Evolutionary conservation across 2,888 invertebrate species (phyloP).

Genomic region (Lymantria monacha): DNA sequence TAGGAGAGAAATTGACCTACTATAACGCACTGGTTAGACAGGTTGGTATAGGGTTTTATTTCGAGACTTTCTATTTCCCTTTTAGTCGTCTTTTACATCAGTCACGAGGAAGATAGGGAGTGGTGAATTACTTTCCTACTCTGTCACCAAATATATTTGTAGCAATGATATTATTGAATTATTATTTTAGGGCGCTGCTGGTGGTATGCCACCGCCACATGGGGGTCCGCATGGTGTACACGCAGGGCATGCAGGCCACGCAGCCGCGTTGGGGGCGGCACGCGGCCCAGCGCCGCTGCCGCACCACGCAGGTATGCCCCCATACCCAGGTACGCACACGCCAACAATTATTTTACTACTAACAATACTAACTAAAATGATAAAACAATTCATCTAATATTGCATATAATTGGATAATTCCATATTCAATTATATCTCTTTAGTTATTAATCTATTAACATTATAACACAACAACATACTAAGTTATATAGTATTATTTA

Average conservation of each 20-base stretch:
- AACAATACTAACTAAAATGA: not conserved
- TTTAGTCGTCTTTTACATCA: too few species aligned
- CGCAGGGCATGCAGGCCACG: constrained; percentile 39
- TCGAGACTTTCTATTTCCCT: too few species aligned
- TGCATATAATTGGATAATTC: not conserved
- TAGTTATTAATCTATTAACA: too few species aligned
- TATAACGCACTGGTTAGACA: too few species aligned
- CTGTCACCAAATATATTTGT: too few species aligned
- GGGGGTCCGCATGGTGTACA: constrained; percentile 63
- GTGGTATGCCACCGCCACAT: constrained; percentile 59
- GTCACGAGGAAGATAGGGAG: too few species aligned
- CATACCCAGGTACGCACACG: constrained; percentile 38
- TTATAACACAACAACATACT: too few species aligned
- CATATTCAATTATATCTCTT: too few species aligned
- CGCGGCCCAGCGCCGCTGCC: constrained; percentile 67
- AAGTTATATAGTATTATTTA: not conserved
- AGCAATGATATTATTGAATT: too few species aligned
- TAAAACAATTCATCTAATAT: constrained; percentile 1
- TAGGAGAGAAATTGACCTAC: too few species aligned
- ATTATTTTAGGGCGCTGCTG: constrained; percentile 41
- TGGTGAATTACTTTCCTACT: too few species aligned
- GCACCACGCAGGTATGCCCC: constrained; percentile 67
- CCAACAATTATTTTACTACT: not conserved
- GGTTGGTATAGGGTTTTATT: too few species aligned
- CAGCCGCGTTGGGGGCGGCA: constrained; percentile 56